Evolutionary conservation across 1,140 invertebrate species (phyloP).

Genomic region (Papilio helenus): DNA sequence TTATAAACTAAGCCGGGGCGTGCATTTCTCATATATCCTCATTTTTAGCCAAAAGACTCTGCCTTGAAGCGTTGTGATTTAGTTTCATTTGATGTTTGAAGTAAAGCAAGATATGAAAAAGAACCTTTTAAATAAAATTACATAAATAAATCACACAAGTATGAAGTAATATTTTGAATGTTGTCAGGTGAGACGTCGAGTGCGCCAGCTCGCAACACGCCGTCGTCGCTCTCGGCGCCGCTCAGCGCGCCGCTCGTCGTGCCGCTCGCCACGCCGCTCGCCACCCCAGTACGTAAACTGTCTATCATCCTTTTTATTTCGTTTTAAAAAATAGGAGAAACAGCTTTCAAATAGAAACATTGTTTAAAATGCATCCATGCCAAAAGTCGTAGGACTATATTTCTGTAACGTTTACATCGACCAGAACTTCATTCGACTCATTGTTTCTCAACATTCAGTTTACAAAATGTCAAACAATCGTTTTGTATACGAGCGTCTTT

Average conservation of each 20-base stretch:
- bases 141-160: too few species aligned
- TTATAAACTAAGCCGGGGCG: background rate
- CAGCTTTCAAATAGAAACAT: too few species aligned
- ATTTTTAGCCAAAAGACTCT: background rate
- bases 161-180: background rate
- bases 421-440: background rate
- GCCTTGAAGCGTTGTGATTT: background rate
- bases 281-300: slow-evolving; percentile 56
- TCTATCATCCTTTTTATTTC: too few species aligned
- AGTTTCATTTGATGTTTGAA: background rate
- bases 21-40: slow-evolving; percentile 22
- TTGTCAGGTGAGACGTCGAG: slow-evolving; percentile 69
- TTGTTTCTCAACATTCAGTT: background rate
- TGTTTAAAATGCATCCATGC: too few species aligned
- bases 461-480: slow-evolving; percentile 29
- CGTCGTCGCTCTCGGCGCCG: slow-evolving; percentile 59
- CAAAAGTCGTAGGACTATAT: background rate
- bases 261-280: slow-evolving; percentile 60
- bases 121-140: too few species aligned
- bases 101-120: too few species aligned
- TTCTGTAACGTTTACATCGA: background rate
- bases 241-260: slow-evolving; percentile 60
- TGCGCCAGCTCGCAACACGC: slow-evolving; percentile 57
- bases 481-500: slow-evolving; percentile 9
- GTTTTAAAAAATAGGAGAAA: too few species aligned